Conservation (phyloP, 2,888 invertebrate genomes). For the Kuschelorhynchus macadamiae region DNA sequence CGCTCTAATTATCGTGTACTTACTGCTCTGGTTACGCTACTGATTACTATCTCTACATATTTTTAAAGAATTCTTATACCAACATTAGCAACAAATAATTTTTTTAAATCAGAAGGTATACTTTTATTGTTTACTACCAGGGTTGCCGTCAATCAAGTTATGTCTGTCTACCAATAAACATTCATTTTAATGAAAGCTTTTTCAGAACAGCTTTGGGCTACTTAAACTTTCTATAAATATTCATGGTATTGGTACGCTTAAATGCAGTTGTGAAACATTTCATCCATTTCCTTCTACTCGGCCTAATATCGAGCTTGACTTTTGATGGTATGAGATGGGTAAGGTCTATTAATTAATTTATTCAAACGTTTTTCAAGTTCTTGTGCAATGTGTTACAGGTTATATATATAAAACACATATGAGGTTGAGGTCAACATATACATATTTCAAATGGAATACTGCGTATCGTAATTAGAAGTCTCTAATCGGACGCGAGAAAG, state of each 20-base stretch:
- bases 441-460: too few relatives aligned
- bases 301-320: conserved; percentile 14
- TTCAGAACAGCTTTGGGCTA: conserved; percentile 55
- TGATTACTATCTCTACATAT: too few relatives aligned
- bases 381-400: too few relatives aligned
- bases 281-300: conserved; percentile 24
- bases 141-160: conserved; percentile 19
- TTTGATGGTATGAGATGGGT: conserved; percentile 5
- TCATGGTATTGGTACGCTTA: conserved; percentile 40
- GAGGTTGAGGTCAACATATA: too few relatives aligned
- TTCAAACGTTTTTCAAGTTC: too few relatives aligned
- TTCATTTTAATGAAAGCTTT: conserved; percentile 52
- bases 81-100: too few relatives aligned
- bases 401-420: too few relatives aligned
- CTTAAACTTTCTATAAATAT: conserved; percentile 54
- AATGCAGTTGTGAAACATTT: conserved; percentile 19
- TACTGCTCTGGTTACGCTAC: too few relatives aligned
- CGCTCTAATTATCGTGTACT: too few relatives aligned
- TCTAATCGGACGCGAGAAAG: too few relatives aligned
- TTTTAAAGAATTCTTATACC: too few relatives aligned
- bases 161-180: conserved; percentile 37
- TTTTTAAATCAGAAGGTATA: conserved; percentile 17
- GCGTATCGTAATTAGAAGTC: too few relatives aligned
- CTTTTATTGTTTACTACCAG: conserved; percentile 19
- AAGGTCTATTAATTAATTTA: background rate